Percentiles rank a stretch among this genome's conserved stretches.
Evolutionary conservation across 2,113 vertebrate genomes (phyloP).

Genomic region (Proterorhinus semilunaris): DNA sequence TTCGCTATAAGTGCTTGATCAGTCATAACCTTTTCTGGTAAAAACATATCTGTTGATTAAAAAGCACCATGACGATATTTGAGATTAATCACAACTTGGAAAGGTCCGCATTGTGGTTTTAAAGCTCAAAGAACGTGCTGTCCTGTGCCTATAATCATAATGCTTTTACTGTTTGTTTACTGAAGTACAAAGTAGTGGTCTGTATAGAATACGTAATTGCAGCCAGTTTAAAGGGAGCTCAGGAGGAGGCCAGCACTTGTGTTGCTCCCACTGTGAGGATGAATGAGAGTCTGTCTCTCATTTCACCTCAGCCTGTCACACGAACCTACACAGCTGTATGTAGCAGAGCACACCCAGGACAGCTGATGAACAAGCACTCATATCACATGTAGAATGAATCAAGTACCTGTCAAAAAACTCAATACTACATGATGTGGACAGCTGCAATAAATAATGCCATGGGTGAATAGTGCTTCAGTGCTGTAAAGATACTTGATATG

Average conservation of each 20-base stretch:
- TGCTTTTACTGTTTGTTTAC: constrained; percentile 2
- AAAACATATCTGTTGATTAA: no score
- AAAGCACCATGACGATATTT: no score
- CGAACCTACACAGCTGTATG: constrained; percentile 32
- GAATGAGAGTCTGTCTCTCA: constrained; percentile 29
- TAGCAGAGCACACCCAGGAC: constrained; percentile 21
- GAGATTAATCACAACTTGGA: no score
- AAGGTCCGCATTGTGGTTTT: not conserved
- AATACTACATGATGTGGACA: not conserved
- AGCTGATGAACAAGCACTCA: constrained; percentile 29
- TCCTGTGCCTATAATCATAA: not conserved
- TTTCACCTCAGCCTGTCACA: constrained; percentile 22
- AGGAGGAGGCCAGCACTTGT: constrained; percentile 10
- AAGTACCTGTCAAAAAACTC: constrained; percentile 29
- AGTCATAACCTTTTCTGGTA: no score
- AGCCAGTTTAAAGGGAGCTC: constrained; percentile 32
- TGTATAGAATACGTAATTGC: constrained; percentile 6
- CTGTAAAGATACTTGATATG: not conserved
- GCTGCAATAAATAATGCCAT: not conserved
- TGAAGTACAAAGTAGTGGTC: not conserved
- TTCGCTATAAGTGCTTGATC: no score
- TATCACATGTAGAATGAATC: constrained; percentile 28
- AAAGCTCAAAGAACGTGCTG: not conserved
- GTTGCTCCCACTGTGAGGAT: constrained; percentile 19
- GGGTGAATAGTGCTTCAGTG: not conserved